Evolutionary conservation across 2,113 vertebrate genomes (phyloP).

Genomic region (Hydrochoerus hydrochaeris): DNA sequence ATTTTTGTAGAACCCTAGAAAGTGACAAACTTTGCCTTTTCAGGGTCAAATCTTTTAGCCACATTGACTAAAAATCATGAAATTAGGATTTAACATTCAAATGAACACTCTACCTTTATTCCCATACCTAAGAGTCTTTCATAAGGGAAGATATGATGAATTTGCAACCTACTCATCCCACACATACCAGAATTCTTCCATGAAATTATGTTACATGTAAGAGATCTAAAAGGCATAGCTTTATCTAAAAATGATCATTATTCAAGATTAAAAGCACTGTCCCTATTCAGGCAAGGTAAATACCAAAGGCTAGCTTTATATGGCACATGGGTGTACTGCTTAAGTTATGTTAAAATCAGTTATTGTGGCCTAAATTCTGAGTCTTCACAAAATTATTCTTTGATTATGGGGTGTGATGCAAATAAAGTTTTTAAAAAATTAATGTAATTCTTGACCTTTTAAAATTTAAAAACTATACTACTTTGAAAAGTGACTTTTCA

Average conservation of each 20-base stretch:
- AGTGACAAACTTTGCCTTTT: conserved; percentile 25
- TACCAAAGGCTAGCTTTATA: not conserved
- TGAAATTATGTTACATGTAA: not conserved
- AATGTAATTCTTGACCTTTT: not conserved
- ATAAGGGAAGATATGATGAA: conserved; percentile 28
- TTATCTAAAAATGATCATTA: not conserved
- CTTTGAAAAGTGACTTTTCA: not conserved
- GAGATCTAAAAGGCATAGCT: not conserved
- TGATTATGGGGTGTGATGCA: not conserved
- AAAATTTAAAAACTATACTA: not conserved
- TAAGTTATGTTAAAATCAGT: not conserved
- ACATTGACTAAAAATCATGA: not conserved
- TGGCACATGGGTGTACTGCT: not conserved
- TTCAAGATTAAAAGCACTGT: not conserved
- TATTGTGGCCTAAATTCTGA: not conserved
- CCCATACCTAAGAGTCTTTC: not conserved
- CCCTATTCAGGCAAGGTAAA: not conserved
- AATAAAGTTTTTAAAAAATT: not conserved
- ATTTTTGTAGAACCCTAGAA: not conserved
- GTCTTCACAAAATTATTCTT: not conserved
- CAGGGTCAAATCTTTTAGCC: conserved; percentile 16
- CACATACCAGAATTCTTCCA: not conserved
- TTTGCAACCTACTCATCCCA: not conserved
- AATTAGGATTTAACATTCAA: conserved; percentile 18
- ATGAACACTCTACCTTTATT: conserved; percentile 20